Evolutionary conservation across 2,888 invertebrate genomes (phyloP).

Genomic region (Aspidiotus rigidus): DNA sequence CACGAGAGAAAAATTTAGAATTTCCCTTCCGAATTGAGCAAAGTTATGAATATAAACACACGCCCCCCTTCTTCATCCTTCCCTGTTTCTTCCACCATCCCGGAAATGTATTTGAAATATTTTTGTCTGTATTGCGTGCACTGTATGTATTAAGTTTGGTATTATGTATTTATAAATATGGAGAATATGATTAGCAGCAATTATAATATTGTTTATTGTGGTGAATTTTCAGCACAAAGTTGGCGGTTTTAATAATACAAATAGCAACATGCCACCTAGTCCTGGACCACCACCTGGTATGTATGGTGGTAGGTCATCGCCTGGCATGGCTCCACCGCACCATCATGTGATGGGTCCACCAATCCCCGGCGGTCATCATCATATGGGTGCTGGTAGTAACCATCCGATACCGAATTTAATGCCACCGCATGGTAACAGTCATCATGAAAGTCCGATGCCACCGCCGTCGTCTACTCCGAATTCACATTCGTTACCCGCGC

Average conservation of each 20-base stretch:
- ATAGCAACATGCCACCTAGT: constrained; percentile 51
- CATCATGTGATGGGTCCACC: constrained; percentile 56
- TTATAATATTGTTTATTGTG: not conserved
- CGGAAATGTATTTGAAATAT: no score
- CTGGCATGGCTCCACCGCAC: constrained; percentile 48
- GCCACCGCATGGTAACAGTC: constrained; percentile 54
- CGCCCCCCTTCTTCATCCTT: no score
- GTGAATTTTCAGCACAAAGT: constrained; percentile 54
- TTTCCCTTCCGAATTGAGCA: no score
- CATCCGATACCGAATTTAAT: constrained; percentile 51
- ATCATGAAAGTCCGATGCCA: constrained; percentile 40
- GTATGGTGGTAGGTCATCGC: constrained; percentile 41
- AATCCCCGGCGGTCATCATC: constrained; percentile 45
- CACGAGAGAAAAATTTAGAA: no score
- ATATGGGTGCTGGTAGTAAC: constrained; percentile 45
- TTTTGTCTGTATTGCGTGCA: no score
- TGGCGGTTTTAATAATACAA: constrained; percentile 48
- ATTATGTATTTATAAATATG: no score
- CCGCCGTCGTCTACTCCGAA: constrained; percentile 41
- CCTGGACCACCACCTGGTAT: constrained; percentile 48
- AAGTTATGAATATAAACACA: no score
- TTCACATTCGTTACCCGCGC: constrained; percentile 25
- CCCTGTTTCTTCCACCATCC: no score
- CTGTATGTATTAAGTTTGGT: no score
- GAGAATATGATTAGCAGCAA: no score